Conservation (phyloP, 2,888 invertebrate genomes). For the Drosophila flavopinicola region DNA sequence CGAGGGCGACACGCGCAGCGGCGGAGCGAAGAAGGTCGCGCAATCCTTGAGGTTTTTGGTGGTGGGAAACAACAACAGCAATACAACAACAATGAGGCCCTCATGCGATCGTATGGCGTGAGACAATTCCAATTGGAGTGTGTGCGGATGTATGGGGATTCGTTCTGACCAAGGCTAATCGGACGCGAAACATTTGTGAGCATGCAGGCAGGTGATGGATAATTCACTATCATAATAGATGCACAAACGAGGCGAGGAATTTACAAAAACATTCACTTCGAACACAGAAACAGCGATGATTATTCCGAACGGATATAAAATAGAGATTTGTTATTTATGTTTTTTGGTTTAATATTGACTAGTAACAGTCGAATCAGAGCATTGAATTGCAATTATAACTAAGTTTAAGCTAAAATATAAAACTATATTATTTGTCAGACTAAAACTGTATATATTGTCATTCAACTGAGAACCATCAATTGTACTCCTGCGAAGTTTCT, state of each 20-base stretch:
- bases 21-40: conserved; percentile 6
- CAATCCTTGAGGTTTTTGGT: conserved; percentile 47
- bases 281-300: no score
- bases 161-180: conserved; percentile 34
- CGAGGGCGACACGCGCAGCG: conserved; percentile 67
- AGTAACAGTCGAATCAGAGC: no score
- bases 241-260: conserved; percentile 1
- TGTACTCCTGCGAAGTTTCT: no score
- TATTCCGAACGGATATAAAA: no score
- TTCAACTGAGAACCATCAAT: no score
- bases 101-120: conserved; percentile 73
- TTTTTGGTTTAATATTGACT: no score
- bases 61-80: conserved; percentile 34
- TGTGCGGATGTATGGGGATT: conserved; percentile 13
- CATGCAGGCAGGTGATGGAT: conserved; percentile 51
- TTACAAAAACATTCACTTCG: neutral
- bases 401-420: no score
- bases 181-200: conserved; percentile 41
- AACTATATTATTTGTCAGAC: no score
- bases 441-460: no score
- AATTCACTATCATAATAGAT: neutral
- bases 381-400: no score
- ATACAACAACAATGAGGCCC: conserved; percentile 53
- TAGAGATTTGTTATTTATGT: no score
- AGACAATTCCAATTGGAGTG: conserved; percentile 45